These are phyloP conservation scores for Homalodisca vitripennis DNA, from an alignment of 1,140 invertebrate species.

Conservation along the genomic window DNA sequence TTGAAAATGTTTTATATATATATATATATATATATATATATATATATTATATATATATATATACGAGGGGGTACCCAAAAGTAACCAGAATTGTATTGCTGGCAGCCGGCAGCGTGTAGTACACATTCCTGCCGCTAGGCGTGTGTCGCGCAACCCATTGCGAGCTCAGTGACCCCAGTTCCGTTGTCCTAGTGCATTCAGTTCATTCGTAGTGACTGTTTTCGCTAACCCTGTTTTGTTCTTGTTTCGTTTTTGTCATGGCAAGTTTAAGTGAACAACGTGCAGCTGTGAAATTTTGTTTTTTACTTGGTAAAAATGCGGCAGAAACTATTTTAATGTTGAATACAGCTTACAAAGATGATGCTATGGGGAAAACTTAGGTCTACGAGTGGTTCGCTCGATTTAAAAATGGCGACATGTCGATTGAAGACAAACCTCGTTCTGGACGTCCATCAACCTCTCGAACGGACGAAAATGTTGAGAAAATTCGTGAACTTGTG, in stretches of 20 bases:
- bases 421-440: too few relatives aligned
- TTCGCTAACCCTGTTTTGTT: background rate
- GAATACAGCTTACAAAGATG: too few relatives aligned
- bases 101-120: background rate
- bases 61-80: background rate
- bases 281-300: background rate
- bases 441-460: too few relatives aligned
- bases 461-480: too few relatives aligned
- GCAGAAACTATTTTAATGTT: background rate
- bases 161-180: background rate
- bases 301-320: background rate
- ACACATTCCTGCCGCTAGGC: background rate
- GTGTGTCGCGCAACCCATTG: background rate
- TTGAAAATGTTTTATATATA: too few relatives aligned
- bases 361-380: too few relatives aligned
- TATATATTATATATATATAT: too few relatives aligned
- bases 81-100: background rate
- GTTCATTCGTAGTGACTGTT: background rate
- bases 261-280: background rate
- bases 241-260: background rate
- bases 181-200: background rate
- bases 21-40: too few relatives aligned
- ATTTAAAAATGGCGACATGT: too few relatives aligned
- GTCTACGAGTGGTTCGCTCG: too few relatives aligned
- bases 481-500: too few relatives aligned